These are phyloP conservation scores for Tenthredo scrophulariae DNA, from an alignment of 2,888 invertebrate genomes.

Conservation along the genomic window DNA sequence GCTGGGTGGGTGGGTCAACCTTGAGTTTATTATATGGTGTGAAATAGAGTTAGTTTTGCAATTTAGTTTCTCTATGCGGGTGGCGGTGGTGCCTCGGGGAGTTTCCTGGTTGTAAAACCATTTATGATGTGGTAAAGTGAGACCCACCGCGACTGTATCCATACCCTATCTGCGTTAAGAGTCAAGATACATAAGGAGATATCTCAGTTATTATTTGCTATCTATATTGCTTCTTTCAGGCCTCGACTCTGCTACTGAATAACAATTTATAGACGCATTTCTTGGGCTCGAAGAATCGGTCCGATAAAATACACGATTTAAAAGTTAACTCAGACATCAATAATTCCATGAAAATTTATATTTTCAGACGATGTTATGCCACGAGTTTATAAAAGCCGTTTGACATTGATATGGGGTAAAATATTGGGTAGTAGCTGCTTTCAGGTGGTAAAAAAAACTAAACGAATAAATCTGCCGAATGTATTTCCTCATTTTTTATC, in stretches of 20 bases:
- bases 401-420: not conserved
- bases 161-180: not conserved
- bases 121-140: constrained; percentile 41
- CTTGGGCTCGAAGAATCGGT: not conserved
- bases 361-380: too few relatives aligned
- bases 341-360: not conserved
- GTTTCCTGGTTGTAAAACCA: constrained; percentile 36
- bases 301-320: not conserved
- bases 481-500: not conserved
- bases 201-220: constrained; percentile 2
- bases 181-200: constrained; percentile 5
- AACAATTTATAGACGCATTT: not conserved
- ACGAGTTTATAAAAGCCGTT: too few relatives aligned
- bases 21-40: constrained; percentile 36
- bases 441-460: not conserved
- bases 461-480: not conserved
- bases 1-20: not conserved
- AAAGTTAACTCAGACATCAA: not conserved
- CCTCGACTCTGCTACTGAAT: not conserved
- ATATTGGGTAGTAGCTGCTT: not conserved
- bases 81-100: not conserved
- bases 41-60: constrained; percentile 44
- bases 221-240: not conserved
- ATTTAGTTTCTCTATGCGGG: constrained; percentile 21
- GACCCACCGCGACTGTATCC: constrained; percentile 5